Conservation (phyloP, 1,140 invertebrate genomes). For the Gryllus bimaculatus region DNA sequence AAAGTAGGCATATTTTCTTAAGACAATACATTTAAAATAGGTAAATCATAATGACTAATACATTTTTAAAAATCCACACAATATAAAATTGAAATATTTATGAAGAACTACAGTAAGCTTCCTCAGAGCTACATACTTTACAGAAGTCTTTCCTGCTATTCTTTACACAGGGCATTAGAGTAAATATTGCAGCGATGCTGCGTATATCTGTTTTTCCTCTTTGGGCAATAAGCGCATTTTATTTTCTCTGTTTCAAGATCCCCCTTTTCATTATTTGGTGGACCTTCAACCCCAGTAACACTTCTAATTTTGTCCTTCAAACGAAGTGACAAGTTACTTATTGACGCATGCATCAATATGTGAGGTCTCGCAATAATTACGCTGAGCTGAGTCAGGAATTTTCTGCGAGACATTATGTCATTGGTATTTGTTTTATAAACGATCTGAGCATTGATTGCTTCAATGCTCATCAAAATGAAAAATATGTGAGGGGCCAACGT, state of each 20-base stretch:
- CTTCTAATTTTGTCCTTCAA: neutral
- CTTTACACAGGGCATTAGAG: neutral
- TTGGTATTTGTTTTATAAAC: slow-evolving; percentile 8
- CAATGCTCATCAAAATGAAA: slow-evolving; percentile 29
- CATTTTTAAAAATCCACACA: too few relatives aligned
- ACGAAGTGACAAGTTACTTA: neutral
- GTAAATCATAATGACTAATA: too few relatives aligned
- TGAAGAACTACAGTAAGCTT: too few relatives aligned
- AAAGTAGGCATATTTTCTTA: too few relatives aligned
- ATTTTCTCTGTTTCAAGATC: neutral
- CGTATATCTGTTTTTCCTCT: neutral
- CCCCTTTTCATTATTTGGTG: slow-evolving; percentile 1
- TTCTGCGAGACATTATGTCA: neutral
- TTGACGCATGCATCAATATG: neutral
- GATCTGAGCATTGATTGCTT: slow-evolving; percentile 29
- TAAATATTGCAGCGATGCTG: neutral
- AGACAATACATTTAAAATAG: too few relatives aligned
- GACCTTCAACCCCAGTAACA: neutral
- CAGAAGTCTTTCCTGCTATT: neutral
- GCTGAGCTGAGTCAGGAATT: slow-evolving; percentile 3
- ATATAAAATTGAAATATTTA: too few relatives aligned
- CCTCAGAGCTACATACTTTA: too few relatives aligned
- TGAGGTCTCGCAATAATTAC: neutral
- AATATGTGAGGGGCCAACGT: slow-evolving; percentile 30
- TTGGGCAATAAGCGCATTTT: neutral